Evolutionary conservation across 2,797 vertebrate species (phyloP), one percentile per base, ranked within the genome.

Genomic region (Trichosurus vulpecula): DNA sequence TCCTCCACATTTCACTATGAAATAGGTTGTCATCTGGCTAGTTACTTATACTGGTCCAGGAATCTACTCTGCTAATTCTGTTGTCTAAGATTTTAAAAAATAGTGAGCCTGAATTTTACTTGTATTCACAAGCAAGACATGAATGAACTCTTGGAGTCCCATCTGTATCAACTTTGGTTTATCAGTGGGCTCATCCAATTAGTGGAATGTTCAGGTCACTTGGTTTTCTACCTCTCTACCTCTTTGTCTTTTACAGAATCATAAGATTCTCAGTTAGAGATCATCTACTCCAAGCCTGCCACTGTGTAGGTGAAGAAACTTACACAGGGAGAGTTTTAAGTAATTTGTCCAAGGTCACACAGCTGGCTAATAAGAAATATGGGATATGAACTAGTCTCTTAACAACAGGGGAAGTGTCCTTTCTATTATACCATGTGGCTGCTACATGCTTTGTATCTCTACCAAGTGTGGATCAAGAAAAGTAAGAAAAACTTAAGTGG

Each of bases 341-440:
- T 27, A 25, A 74, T 41, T 41, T 81, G n/a, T n/a, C 66, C 66
- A 47, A 81, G 22, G n/a, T 81, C 19, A 47, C 14, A 8, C n/a
- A 22, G 11, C 6, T 9, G 66, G n/a, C n/a, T 81, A 81, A 47
- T 35, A 90, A 95, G 25, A 52, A 61, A 41, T 56, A 16, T 16
- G 54, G 47, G 35, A 31, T 90, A 11, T 96, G 81, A 94, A 51
- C 93, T 47, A 51, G n/a, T 56, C 91, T 97, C 10, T 90, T 90
- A 0, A 27, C 0, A 52, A 29, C 11, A 89, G 27, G 54, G 74
- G 31, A 54, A 81, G 16, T 31, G 10, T 81, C 51, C 66, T 47
- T 52, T 87, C 74, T 3, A 10, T 87, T 27, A 51, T 27, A 51
- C 25, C 8, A 51, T 51, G 25, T 87, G 53, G 27, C 47, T n/a